Conservation (phyloP, 2,113 vertebrate species). For the Fulica atra region DNA sequence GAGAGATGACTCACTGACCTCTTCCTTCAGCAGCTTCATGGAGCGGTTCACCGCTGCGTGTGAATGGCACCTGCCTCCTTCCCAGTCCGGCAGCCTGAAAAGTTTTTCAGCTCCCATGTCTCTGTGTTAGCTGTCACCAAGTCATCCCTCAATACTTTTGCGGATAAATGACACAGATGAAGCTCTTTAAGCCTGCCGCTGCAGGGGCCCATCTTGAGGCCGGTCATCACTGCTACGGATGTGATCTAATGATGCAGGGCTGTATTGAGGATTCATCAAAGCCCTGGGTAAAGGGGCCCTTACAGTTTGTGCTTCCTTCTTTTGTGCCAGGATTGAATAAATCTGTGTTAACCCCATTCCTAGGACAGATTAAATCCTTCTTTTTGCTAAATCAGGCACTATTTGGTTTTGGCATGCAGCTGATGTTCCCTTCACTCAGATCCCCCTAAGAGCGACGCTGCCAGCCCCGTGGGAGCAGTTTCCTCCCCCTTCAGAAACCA, state of each 20-base stretch:
- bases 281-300: background rate
- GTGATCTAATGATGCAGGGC: background rate
- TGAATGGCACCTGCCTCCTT: background rate
- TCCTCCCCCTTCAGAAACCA: background rate
- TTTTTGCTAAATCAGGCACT: background rate
- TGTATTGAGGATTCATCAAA: background rate
- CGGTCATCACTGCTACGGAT: background rate
- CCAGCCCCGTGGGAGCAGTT: background rate
- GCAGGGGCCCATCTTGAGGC: accelerated
- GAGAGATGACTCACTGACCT: background rate
- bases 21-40: background rate
- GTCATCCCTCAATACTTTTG: background rate
- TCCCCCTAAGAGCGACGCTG: background rate
- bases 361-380: background rate
- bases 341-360: background rate
- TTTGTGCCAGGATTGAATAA: background rate
- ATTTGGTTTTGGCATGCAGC: background rate
- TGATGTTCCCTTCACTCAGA: background rate
- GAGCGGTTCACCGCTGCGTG: accelerated
- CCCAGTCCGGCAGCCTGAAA: background rate
- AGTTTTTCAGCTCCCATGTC: accelerated
- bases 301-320: background rate
- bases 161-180: background rate
- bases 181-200: accelerated
- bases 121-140: background rate